Percentiles rank a stretch among this genome's conserved stretches.
phyloP scores from a whole-genome alignment of 1,140 invertebrate genomes.

The Euura saliciscinereae region DNA sequence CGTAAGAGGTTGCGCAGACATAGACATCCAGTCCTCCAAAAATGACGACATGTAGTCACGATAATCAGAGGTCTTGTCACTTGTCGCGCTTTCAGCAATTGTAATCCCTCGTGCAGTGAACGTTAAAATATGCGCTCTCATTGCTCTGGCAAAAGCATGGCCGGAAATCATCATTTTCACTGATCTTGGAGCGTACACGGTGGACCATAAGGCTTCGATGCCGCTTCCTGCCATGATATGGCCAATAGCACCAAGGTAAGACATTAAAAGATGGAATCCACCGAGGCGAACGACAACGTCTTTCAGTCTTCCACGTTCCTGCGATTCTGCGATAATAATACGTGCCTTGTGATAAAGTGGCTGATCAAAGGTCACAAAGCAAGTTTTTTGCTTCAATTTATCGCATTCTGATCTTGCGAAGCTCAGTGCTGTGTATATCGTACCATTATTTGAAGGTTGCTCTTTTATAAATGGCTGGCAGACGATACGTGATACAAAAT shows the following conservation, averaged over 20 bases:
- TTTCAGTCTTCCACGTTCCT: too few species aligned
- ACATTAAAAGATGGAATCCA: too few species aligned
- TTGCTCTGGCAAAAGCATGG: slow-evolving; percentile 45
- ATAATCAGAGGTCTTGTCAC: background rate
- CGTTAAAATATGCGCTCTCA: slow-evolving; percentile 34
- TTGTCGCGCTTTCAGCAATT: slow-evolving; percentile 29
- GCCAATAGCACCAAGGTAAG: slow-evolving; percentile 28
- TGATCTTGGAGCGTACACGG: slow-evolving; percentile 35
- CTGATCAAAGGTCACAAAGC: too few species aligned
- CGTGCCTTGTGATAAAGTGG: too few species aligned
- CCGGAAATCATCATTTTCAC: slow-evolving; percentile 45
- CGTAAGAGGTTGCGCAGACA: background rate
- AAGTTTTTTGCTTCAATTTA: too few species aligned
- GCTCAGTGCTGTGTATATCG: too few species aligned
- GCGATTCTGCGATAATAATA: too few species aligned
- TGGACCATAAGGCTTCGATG: slow-evolving; percentile 16
- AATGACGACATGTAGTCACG: background rate
- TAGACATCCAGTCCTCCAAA: background rate
- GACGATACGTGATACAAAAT: too few species aligned
- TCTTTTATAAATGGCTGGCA: too few species aligned
- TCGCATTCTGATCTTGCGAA: too few species aligned
- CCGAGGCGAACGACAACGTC: too few species aligned
- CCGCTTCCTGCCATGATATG: slow-evolving; percentile 38
- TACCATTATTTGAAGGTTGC: too few species aligned
- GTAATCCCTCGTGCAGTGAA: slow-evolving; percentile 28